Base-by-base conservation (phyloP, 1,140 invertebrate genomes). In the Popillia japonica region DNA sequence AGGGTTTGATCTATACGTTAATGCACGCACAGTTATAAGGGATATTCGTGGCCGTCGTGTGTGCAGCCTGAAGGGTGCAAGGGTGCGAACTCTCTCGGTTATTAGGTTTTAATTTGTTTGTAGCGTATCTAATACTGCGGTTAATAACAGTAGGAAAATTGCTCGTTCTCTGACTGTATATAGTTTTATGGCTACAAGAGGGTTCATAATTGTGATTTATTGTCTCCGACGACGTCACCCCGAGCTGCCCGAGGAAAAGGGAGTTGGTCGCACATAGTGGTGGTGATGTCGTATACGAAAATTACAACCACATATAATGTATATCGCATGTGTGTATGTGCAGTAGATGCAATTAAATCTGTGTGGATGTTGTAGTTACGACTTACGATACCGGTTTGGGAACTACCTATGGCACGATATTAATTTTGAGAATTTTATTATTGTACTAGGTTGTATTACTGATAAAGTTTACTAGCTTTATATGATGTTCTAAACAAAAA, bases 71-170 rank as follows among this genome's bases (percentile, higher is more conserved):
- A n/a, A 48, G 44, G n/a, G 2, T 3, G 17, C n/a, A 40, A 17
- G 72, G 72, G 27, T 40, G 72, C 40, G 72, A 73, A 73, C 72
- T 10, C 72, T n/a, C 23, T 73, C 6, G 22, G 72, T 40, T 73
- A 73, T 73, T 73, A 73, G 72, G 72, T 73, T 73, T 73, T 73
- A 73, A 73, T 73, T 73, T 73, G 72, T 73, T 73, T 73, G 72
- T 73, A 42, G 72, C 72, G 72, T 40, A 73, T 73, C 72, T 73
- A 73, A 73, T 73, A 73, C 40, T 42, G 72, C 40, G 72, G 72
- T 42, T 73, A 73, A 27, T 73, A 73, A 40, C 22, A 40, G 72
- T 14, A 7, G 40, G 72, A 73, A 27, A 40, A 73, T 9, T n/a
- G n/a, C n/a, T 72, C 27, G 6, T 40, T 73, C n/a, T 73, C 34